Evolutionary conservation across 1,140 invertebrate species (phyloP), one percentile per base, ranked within the genome.

Genomic region (Elysia chlorotica): DNA sequence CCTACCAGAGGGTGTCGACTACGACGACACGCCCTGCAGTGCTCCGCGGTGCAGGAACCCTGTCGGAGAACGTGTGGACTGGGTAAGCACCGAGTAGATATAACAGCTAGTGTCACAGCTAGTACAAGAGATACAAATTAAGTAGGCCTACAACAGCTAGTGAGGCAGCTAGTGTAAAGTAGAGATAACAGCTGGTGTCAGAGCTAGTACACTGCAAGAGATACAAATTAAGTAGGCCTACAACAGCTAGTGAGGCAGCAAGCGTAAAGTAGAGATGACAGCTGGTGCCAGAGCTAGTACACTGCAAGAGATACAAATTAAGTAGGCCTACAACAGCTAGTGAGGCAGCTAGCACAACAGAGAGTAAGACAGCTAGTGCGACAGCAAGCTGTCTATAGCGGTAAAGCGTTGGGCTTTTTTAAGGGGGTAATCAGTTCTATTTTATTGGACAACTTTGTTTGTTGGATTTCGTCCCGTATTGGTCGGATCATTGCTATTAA

Each of bases 1-100:
- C 23, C 54, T 69, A 2, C 48, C 48, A 3, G 66, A 69, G 19
- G 66, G 66, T 25, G 66, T 69, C 25, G 33, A 69, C 21, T 69
- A 69, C 36, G 56, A 57, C 30, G 54, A 69, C 23, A 57, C 56
- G 33, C 21, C 28, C 17, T 69, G 66, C 66, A 57, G 53, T 56
- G 66, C 66, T 4, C n/a, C 5, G 3, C 56, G 57, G 28, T 69
- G 66, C 25, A n/a, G 36, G 25, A 69, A 69, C 36, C 66, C 66
- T 10, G 53, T 31, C 10, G 66, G 66, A 35, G 36, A 30, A 4
- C 4, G 57, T 30, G 66, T 69, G 23, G 66, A 69, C 25, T 69
- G 66, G 66, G 66, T 69, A 57, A 6, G 66, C 25, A 17, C 28
- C 25, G 6, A 17, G 6, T 10, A 25, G 31, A 3, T 19, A 62